Evolutionary conservation across 2,113 vertebrate genomes (phyloP), one percentile per base, ranked within the genome.

Genomic region (Myocastor coypus): DNA sequence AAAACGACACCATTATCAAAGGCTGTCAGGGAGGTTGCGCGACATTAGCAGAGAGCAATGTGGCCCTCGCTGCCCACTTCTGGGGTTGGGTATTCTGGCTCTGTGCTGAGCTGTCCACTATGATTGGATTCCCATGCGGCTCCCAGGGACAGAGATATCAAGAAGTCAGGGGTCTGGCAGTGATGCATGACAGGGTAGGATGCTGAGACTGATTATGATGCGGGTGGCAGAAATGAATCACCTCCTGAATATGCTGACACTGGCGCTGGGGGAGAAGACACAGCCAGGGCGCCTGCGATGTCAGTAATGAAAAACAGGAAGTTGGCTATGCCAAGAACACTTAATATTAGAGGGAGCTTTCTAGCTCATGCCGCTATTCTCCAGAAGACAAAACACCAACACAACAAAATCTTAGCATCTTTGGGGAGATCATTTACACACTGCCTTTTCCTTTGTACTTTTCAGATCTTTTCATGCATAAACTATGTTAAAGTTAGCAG

Each of bases 141-240:
- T 97, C 83, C 9, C 87, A 28, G 87, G 93, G 71, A 96, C 94
- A 94, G 83, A 96, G 97, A 95, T 83, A 94, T 66, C 94, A 85
- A 77, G 88, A 87, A 95, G 97, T 95, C 96, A 95, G 94, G 95
- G 92, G 83, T 93, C 93, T 95, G 97, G 97, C 97, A 96, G 94
- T 95, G 95, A 98, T 97, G 88, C 68, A 96, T 96, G 40, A 61
- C 2, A 30, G 87, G 95, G 87, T 68, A 32, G 30, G 93, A 94
- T 73, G 87, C 92, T 55, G 73, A 90, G 57, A 85, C 88, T 97
- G 94, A 89, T 97, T 86, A 91, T 86, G 92, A 91, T 90, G 30
- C 71, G 3, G 78, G 82, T 71, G 75, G 94, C 95, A 96, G 82
- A 66, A 96, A 96, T 94, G 83, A 81, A 96, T 97, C 90, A 89